Percentiles rank a stretch among this genome's conserved stretches.
phyloP scores from a whole-genome alignment of 2,113 vertebrate species.

The Romanogobio albipinnatus region DNA sequence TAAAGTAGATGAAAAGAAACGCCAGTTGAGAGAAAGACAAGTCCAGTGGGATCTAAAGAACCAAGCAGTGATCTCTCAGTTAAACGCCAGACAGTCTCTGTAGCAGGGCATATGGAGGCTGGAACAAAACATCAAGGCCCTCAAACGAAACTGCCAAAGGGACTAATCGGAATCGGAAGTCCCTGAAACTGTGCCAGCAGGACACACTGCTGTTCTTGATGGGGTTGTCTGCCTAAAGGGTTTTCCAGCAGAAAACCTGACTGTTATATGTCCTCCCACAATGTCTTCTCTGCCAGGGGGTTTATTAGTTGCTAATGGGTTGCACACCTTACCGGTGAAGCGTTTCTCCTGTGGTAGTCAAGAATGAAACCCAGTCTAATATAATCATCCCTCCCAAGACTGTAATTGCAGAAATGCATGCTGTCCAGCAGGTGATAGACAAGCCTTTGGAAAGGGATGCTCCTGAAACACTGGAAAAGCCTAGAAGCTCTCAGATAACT shows the following conservation, averaged over 20 bases:
- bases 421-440: neutral
- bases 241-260: neutral
- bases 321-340: too few relatives aligned
- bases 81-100: too few relatives aligned
- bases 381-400: neutral
- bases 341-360: too few relatives aligned
- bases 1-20: neutral
- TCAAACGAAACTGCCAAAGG: too few relatives aligned
- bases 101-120: too few relatives aligned
- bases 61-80: neutral
- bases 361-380: too few relatives aligned
- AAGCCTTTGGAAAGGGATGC: neutral
- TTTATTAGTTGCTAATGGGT: too few relatives aligned
- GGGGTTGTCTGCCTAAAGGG: too few relatives aligned
- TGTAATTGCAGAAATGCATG: neutral
- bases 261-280: neutral
- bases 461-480: neutral
- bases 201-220: neutral
- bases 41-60: neutral
- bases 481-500: neutral
- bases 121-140: too few relatives aligned
- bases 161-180: neutral
- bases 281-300: too few relatives aligned
- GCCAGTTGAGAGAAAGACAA: constrained; percentile 17
- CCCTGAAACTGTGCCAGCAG: constrained; percentile 9